Percentiles rank a stretch among this genome's conserved stretches.
These are phyloP conservation scores for Micronycteris hirsuta DNA, from an alignment of 2,113 vertebrate species.

Conservation along the genomic window DNA sequence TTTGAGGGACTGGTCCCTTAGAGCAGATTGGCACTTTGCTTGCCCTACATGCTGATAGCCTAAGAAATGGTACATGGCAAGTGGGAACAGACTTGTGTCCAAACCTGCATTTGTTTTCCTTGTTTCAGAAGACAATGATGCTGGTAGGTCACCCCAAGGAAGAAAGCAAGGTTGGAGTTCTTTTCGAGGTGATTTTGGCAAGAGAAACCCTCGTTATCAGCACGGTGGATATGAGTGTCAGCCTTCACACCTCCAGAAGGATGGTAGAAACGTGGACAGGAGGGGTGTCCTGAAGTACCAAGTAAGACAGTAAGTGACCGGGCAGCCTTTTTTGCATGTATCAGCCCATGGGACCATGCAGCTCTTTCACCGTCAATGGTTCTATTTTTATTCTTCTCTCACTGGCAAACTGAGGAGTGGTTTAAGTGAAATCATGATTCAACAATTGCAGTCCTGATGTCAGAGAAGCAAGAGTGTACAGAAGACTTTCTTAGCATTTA, in stretches of 20 bases:
- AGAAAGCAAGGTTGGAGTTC: constrained; percentile 73
- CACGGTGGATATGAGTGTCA: constrained; percentile 53
- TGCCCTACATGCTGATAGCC: neutral
- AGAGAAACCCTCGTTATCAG: neutral
- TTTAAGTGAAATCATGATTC: neutral
- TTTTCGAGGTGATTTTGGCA: constrained; percentile 67
- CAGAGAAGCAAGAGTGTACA: neutral
- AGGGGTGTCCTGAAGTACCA: constrained; percentile 75
- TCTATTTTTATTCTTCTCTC: neutral
- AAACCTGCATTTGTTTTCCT: neutral
- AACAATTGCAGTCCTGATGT: neutral
- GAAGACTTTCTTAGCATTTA: neutral
- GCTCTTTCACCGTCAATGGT: neutral
- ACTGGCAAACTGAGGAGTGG: neutral
- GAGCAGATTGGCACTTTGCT: neutral
- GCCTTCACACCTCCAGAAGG: constrained; percentile 67
- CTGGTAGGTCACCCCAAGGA: constrained; percentile 67
- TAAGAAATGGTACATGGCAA: neutral
- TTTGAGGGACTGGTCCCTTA: neutral
- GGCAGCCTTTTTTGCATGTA: neutral
- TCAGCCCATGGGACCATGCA: neutral
- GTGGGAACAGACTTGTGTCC: neutral
- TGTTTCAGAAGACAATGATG: constrained; percentile 80
- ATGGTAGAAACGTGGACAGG: constrained; percentile 77
- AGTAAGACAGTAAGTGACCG: constrained; percentile 79